Conservation (phyloP, 2,113 vertebrate genomes). For the Heteronetta atricapilla region DNA sequence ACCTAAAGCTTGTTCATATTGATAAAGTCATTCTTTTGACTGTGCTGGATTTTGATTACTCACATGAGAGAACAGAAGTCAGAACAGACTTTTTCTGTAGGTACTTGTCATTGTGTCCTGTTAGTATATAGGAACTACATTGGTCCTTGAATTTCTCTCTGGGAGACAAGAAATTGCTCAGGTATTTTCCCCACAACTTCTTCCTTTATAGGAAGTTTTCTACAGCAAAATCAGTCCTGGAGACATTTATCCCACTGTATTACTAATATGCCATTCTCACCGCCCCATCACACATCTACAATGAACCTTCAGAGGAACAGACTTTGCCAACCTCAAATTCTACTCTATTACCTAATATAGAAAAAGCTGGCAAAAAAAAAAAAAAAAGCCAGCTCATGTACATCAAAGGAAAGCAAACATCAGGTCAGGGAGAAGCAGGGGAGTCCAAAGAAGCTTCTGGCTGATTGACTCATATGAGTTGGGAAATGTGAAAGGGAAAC, state of each 20-base stretch:
- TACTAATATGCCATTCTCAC: fast-evolving
- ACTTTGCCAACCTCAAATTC: fast-evolving
- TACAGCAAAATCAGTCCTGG: not conserved
- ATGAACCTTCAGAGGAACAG: not conserved
- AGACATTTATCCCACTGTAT: not conserved
- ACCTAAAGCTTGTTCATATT: not conserved
- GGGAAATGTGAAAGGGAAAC: not conserved
- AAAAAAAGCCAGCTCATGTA: not conserved
- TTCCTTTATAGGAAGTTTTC: not conserved
- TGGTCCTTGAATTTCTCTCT: not conserved
- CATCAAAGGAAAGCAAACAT: not conserved
- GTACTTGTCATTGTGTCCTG: not conserved
- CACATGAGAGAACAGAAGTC: not conserved
- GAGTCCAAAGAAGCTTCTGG: not conserved
- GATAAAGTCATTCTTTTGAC: not conserved
- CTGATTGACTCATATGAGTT: not conserved
- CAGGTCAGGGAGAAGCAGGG: not conserved
- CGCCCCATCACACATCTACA: fast-evolving
- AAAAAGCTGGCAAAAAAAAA: not conserved
- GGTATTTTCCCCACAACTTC: not conserved
- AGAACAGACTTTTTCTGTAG: not conserved
- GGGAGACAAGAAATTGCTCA: not conserved
- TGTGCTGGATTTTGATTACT: not conserved
- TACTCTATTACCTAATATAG: not conserved
- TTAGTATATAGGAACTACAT: too few species aligned